Conservation (phyloP, 2,797 vertebrate species). For the Syngnathus acus region DNA sequence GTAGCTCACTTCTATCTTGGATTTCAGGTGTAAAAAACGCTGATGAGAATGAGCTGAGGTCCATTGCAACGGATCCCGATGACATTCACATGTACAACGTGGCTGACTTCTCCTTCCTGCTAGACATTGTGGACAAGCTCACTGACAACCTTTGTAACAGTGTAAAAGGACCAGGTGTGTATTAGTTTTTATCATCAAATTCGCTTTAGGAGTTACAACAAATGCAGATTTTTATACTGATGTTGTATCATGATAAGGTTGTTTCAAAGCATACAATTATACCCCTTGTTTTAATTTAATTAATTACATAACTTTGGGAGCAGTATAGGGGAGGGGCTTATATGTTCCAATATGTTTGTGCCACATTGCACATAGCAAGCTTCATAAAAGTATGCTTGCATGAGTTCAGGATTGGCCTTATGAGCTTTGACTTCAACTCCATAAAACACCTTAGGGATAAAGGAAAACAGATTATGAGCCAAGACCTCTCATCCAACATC, state of each 20-base stretch:
- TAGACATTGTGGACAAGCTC: slow-evolving; percentile 85
- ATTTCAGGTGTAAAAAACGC: slow-evolving; percentile 94
- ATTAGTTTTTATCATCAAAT: neutral
- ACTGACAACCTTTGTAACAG: slow-evolving; percentile 92
- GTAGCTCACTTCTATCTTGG: neutral
- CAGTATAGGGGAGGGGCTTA: neutral
- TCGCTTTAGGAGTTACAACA: neutral
- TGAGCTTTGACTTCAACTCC: neutral
- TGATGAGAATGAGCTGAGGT: slow-evolving; percentile 88
- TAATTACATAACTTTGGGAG: neutral
- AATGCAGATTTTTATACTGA: neutral
- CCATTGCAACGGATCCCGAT: slow-evolving; percentile 90
- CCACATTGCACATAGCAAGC: neutral
- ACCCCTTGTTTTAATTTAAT: neutral
- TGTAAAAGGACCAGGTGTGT: slow-evolving; percentile 88
- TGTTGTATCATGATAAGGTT: neutral
- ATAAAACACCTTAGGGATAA: neutral
- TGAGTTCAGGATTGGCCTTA: neutral
- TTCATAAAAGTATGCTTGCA: neutral
- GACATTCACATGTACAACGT: slow-evolving; percentile 90
- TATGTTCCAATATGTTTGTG: neutral
- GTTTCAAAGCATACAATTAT: neutral
- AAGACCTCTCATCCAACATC: neutral
- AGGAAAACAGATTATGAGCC: neutral
- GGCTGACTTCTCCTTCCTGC: slow-evolving; percentile 87